Percentiles rank a stretch among this genome's conserved stretches.
Conservation (phyloP, 2,113 vertebrate species). For the Mobula birostris region DNA sequence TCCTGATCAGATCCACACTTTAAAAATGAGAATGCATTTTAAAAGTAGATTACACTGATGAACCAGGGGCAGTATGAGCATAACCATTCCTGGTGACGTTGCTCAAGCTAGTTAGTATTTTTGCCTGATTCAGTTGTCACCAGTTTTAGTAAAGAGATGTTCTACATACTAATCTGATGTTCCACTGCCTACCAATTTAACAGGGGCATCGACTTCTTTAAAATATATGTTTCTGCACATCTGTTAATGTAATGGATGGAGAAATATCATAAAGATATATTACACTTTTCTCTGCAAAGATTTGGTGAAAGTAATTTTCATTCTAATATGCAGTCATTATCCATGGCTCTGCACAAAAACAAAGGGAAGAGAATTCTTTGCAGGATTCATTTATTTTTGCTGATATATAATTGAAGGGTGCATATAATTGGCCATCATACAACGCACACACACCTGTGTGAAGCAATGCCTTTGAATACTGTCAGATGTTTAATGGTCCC, state of each 20-base stretch:
- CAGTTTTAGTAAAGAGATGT: neutral
- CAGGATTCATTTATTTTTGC: constrained; percentile 16
- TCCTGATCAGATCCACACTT: neutral
- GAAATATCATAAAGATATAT: constrained; percentile 17
- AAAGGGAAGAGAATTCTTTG: neutral
- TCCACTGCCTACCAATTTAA: neutral
- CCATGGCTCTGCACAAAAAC: constrained; percentile 2
- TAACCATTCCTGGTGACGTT: neutral
- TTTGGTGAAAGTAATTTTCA: constrained; percentile 14
- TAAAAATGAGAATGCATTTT: neutral
- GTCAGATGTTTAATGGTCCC: neutral
- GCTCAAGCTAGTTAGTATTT: neutral
- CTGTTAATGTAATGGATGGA: neutral
- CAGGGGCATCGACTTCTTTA: neutral
- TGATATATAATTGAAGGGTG: constrained; percentile 21
- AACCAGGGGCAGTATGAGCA: neutral
- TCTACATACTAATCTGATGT: neutral
- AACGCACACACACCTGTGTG: constrained; percentile 15
- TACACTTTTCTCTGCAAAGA: neutral
- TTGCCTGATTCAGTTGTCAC: neutral
- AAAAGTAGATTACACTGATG: no score
- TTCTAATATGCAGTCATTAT: constrained; percentile 16
- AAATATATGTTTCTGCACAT: neutral
- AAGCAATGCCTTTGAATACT: neutral
- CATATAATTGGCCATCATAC: constrained; percentile 8